Evolutionary conservation across 1,140 invertebrate species (phyloP).

Genomic region (Hypothenemus hampei): DNA sequence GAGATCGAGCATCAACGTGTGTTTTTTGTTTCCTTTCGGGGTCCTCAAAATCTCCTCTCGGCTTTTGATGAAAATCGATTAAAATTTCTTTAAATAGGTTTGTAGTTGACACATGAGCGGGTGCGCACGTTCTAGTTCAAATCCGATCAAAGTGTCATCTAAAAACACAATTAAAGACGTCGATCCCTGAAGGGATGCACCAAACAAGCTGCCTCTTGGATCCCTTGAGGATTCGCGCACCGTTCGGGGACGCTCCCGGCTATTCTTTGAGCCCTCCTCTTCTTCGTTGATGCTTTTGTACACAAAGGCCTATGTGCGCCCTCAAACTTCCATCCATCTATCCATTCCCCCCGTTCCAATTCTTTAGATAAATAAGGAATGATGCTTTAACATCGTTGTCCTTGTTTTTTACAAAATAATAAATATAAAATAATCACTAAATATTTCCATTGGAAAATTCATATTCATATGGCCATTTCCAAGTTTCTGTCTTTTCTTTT

Average conservation of each 20-base stretch:
- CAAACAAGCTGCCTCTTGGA: constrained; percentile 6
- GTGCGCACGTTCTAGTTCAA: constrained; percentile 16
- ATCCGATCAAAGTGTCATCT: constrained; percentile 23
- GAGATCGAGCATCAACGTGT: too few relatives aligned
- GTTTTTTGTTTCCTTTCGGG: neutral
- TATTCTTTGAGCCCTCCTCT: constrained; percentile 18
- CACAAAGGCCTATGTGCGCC: constrained; percentile 8
- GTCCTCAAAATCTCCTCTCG: neutral
- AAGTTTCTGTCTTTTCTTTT: too few relatives aligned
- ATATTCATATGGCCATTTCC: too few relatives aligned
- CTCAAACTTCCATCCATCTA: constrained; percentile 12
- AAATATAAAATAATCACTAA: too few relatives aligned
- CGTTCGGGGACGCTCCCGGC: too few relatives aligned
- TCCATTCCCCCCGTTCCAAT: neutral
- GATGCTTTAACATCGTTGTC: too few relatives aligned
- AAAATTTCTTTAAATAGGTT: too few relatives aligned
- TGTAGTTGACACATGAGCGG: neutral
- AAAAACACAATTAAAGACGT: constrained; percentile 27
- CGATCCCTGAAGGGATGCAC: constrained; percentile 6
- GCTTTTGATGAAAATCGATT: neutral
- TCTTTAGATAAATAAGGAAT: too few relatives aligned
- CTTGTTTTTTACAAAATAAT: too few relatives aligned
- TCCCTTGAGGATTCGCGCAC: constrained; percentile 17
- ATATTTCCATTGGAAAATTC: too few relatives aligned
- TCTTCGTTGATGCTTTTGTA: too few relatives aligned